Evolutionary conservation across 2,888 invertebrate genomes (phyloP).

Genomic region (Erebia palarica): DNA sequence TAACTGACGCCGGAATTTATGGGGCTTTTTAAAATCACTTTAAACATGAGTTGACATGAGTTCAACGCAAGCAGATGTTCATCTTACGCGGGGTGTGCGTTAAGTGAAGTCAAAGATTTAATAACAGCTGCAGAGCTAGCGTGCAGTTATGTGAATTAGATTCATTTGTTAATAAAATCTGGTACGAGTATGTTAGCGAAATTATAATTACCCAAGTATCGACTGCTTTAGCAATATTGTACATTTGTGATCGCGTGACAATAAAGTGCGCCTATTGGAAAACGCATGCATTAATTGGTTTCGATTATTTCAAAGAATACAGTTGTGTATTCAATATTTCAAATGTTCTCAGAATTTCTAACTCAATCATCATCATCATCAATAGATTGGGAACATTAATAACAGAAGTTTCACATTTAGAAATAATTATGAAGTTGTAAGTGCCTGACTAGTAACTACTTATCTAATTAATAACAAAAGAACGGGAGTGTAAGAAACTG

Average conservation of each 20-base stretch:
- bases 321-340: background rate
- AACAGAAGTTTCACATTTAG: no score
- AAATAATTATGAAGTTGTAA: no score
- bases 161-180: slow-evolving; percentile 32
- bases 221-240: slow-evolving; percentile 18
- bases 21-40: slow-evolving; percentile 52
- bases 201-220: slow-evolving; percentile 28
- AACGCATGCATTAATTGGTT: slow-evolving; percentile 10
- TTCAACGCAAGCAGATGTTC: slow-evolving; percentile 64
- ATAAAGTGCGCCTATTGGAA: slow-evolving; percentile 16
- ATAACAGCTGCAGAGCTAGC: slow-evolving; percentile 48
- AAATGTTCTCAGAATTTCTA: background rate
- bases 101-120: slow-evolving; percentile 54
- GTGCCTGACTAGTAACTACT: background rate
- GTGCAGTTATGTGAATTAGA: slow-evolving; percentile 49
- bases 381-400: no score
- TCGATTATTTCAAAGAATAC: slow-evolving; percentile 6
- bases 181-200: slow-evolving; percentile 34
- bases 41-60: slow-evolving; percentile 36
- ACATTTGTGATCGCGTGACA: slow-evolving; percentile 19
- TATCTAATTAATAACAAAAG: background rate
- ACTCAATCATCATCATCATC: background rate
- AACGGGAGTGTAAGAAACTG: no score
- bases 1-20: slow-evolving; percentile 53
- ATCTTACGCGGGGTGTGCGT: slow-evolving; percentile 54